Conservation (phyloP, 2,113 vertebrate species). For the Festucalex cinctus region DNA sequence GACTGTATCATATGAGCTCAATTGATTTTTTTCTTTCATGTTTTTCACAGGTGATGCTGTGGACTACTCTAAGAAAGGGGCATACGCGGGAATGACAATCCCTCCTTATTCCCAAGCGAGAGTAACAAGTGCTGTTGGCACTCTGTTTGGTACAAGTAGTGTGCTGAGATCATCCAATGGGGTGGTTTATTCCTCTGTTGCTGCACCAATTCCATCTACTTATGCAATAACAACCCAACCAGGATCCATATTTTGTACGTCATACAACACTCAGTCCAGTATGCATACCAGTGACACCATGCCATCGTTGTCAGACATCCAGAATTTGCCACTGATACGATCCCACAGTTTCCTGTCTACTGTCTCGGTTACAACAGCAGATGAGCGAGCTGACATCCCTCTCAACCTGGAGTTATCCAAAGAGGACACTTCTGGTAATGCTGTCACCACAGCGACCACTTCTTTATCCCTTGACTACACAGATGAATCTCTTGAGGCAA, state of each 20-base stretch:
- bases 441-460: constrained; percentile 67
- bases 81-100: constrained; percentile 82
- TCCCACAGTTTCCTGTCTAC: constrained; percentile 90
- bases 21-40: constrained; percentile 85
- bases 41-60: constrained; percentile 92
- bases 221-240: constrained; percentile 98
- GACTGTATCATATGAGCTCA: constrained; percentile 72
- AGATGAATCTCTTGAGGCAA: constrained; percentile 83
- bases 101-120: constrained; percentile 89
- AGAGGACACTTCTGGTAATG: constrained; percentile 61
- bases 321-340: constrained; percentile 83
- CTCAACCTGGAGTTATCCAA: constrained; percentile 77
- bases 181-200: constrained; percentile 95
- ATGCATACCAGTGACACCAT: constrained; percentile 84
- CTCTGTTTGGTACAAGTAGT: constrained; percentile 80
- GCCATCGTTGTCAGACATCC: constrained; percentile 82
- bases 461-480: constrained; percentile 84
- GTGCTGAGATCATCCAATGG: constrained; percentile 94
- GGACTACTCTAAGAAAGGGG: constrained; percentile 96
- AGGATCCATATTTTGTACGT: constrained; percentile 93
- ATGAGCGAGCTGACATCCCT: constrained; percentile 72
- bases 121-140: constrained; percentile 75
- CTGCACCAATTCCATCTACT: constrained; percentile 88
- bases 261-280: constrained; percentile 81
- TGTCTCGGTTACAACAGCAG: constrained; percentile 74